Percentiles rank a stretch among this genome's conserved stretches.
Conservation (phyloP, 2,797 vertebrate genomes). For the Octomys mimax region DNA sequence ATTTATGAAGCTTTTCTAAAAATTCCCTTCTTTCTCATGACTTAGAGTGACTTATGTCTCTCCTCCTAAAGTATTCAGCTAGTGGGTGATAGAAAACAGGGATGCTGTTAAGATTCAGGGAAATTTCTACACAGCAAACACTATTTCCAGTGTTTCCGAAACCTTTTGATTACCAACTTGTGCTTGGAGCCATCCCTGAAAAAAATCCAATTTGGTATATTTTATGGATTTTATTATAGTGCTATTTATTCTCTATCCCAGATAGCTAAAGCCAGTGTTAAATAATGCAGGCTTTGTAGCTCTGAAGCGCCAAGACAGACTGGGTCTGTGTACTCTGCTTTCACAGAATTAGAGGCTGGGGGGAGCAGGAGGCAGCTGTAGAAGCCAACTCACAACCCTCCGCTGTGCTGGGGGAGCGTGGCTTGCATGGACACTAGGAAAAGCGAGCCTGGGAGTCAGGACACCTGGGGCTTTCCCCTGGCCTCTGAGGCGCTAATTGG, state of each 20-base stretch:
- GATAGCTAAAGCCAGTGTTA: conserved; percentile 82
- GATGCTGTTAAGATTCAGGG: conserved; percentile 66
- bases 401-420: not conserved
- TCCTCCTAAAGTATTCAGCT: conserved; percentile 35
- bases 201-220: conserved; percentile 84
- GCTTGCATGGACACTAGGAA: not conserved
- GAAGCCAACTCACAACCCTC: not conserved
- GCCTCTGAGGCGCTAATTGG: conserved; percentile 40
- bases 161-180: conserved; percentile 83
- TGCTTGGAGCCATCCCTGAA: conserved; percentile 80
- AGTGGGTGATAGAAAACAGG: conserved; percentile 15
- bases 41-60: conserved; percentile 27
- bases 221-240: conserved; percentile 85
- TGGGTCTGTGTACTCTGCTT: conserved; percentile 75
- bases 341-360: conserved; percentile 30
- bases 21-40: not conserved
- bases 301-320: conserved; percentile 68
- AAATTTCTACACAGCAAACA: conserved; percentile 75
- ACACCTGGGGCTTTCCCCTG: conserved; percentile 58
- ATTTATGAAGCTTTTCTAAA: conserved; percentile 47
- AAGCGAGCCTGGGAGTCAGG: not conserved
- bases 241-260: conserved; percentile 82
- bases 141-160: conserved; percentile 76
- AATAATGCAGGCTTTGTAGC: conserved; percentile 84
- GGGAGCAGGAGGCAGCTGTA: conserved; percentile 48